Conservation (phyloP, 2,888 invertebrate genomes). For the Sycophila texana region DNA sequence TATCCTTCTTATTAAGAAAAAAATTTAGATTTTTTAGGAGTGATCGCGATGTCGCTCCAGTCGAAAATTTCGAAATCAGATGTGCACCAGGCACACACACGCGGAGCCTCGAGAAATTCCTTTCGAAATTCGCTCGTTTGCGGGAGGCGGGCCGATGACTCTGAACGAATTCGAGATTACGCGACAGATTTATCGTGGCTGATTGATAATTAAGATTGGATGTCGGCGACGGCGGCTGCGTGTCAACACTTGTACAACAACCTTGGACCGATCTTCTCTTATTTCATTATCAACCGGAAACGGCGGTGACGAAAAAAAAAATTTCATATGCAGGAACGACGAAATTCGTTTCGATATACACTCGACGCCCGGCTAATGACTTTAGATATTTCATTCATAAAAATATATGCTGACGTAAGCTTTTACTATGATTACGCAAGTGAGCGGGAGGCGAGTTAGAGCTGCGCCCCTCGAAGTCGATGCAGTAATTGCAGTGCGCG, state of each 20-base stretch:
- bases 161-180: background rate
- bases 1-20: slow-evolving; percentile 19
- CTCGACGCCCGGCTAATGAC: slow-evolving; percentile 26
- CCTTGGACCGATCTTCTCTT: slow-evolving; percentile 2
- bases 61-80: background rate
- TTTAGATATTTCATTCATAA: slow-evolving; percentile 46
- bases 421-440: slow-evolving; percentile 38
- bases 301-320: background rate
- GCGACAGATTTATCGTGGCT: slow-evolving; percentile 18
- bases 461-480: slow-evolving; percentile 35
- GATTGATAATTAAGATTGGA: slow-evolving; percentile 27
- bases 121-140: background rate
- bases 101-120: background rate
- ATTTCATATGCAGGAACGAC: background rate
- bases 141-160: background rate
- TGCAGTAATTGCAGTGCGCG: slow-evolving; percentile 44
- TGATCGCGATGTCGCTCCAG: slow-evolving; percentile 12
- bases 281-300: slow-evolving; percentile 43
- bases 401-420: slow-evolving; percentile 42
- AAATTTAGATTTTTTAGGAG: slow-evolving; percentile 21
- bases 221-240: background rate
- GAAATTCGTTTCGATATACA: slow-evolving; percentile 19
- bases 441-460: background rate
- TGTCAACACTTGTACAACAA: slow-evolving; percentile 28
- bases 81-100: background rate